A percentile compares a stretch with the other conserved stretches of the same genome.
phyloP scores from a whole-genome alignment of 2,797 vertebrate species.

The Epinephelus malabaricus region DNA sequence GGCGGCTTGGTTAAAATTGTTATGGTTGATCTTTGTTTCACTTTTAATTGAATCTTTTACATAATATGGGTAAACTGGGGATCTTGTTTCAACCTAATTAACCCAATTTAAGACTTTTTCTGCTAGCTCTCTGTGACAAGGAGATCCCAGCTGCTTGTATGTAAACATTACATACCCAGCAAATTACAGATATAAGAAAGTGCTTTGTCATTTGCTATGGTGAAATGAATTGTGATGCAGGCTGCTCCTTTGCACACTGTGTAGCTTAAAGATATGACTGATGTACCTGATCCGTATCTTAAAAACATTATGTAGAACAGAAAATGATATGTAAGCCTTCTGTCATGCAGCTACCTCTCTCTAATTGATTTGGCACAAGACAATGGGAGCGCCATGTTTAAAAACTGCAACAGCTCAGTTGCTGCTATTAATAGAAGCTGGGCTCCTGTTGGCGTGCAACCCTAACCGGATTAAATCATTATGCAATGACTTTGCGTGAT shows the following conservation, averaged over 20 bases:
- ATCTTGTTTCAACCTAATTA: slow-evolving; percentile 15
- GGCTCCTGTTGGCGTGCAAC: slow-evolving; percentile 23
- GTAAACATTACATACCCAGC: neutral
- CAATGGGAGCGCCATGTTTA: slow-evolving; percentile 10
- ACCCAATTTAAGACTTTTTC: neutral
- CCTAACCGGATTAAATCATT: slow-evolving; percentile 63
- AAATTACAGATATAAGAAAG: neutral
- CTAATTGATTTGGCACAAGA: slow-evolving; percentile 19
- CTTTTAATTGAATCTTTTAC: slow-evolving; percentile 19
- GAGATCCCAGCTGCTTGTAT: neutral
- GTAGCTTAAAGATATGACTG: neutral
- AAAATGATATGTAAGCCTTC: neutral
- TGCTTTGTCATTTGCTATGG: neutral
- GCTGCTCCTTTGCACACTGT: neutral
- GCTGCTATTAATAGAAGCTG: slow-evolving; percentile 59
- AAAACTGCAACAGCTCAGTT: slow-evolving; percentile 33
- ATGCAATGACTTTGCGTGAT: slow-evolving; percentile 38
- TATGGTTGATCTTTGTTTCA: slow-evolving; percentile 1
- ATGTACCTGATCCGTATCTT: neutral
- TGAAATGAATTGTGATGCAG: neutral
- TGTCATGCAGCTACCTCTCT: neutral
- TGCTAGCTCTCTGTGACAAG: neutral
- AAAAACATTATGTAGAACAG: neutral
- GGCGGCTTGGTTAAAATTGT: neutral
- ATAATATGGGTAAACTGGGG: slow-evolving; percentile 14